These are phyloP conservation scores for Trilocha varians DNA, from an alignment of 2,888 invertebrate species.

Conservation along the genomic window DNA sequence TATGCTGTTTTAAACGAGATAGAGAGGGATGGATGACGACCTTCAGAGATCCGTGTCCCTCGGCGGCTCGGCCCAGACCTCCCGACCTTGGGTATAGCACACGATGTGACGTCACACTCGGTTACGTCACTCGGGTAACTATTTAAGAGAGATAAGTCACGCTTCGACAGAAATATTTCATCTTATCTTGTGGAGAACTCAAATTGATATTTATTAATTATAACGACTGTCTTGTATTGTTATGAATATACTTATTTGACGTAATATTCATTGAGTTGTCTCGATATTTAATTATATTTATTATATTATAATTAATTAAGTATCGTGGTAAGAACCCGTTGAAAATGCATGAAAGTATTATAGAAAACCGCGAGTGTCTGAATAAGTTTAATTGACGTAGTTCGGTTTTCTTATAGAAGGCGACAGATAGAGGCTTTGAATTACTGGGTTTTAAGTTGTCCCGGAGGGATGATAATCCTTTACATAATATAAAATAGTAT, in stretches of 20 bases:
- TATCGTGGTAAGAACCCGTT: no score
- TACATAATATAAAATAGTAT: no score
- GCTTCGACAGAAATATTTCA: background rate
- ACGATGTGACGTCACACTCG: slow-evolving; percentile 1
- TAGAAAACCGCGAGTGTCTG: no score
- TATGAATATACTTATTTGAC: background rate
- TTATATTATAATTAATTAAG: no score
- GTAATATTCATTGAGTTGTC: no score
- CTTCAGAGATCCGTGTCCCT: background rate
- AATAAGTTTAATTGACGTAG: no score
- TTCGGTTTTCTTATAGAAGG: no score
- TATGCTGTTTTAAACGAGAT: background rate
- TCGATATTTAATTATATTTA: no score
- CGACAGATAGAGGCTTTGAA: no score
- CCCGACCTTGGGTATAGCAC: slow-evolving; percentile 1
- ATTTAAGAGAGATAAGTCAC: background rate
- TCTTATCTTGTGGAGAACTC: background rate
- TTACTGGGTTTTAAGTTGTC: no score
- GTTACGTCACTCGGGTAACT: background rate
- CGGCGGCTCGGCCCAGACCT: slow-evolving; percentile 1
- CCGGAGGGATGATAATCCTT: no score
- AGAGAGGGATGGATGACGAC: background rate
- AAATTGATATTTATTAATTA: background rate
- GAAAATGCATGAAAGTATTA: no score
- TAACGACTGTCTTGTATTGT: background rate